Evolutionary conservation across 2,113 vertebrate species (phyloP), one percentile per base, ranked within the genome.

Genomic region (Pedetes capensis): DNA sequence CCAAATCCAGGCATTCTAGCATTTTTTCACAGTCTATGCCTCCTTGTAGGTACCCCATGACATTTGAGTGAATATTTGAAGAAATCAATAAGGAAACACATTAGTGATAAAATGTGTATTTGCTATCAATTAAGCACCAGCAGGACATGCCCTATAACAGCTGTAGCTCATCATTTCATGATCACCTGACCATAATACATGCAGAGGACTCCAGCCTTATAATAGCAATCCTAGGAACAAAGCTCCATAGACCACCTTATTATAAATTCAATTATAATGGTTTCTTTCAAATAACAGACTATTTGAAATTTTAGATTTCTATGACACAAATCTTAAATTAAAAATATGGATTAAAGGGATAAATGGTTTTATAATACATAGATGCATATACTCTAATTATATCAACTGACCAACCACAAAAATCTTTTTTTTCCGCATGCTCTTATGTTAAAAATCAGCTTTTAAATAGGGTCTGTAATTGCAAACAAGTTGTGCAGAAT

Each of bases 401-500:
- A 96, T 79, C 68, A 89, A 79, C 84, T 9, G 75, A 87, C 82
- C 94, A 32, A 81, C 91, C 75, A n/a, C 69, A 91, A 47, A 96
- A 51, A 53, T 39, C 13, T 61, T 78, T 5, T 63, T 55, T 75
- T 32, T 69, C 75, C 84, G n/a, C 29, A 39, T n/a, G 3, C 68
- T 93, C 78, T 92, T 95, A 82, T 93, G 75, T 94, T 78, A 64
- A 76, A 89, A 97, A 96, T 76, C 0, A 0, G 17, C 85, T 94
- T 93, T 87, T 68, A 97, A 97, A 93, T 27, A 76, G 78, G 72
- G 51, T 64, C 49, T 47, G 22, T 79, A 95, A 97, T 23, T 66
- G 82, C 96, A 96, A 97, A 82, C 91, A 96, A 97, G 92, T 87
- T 95, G 78, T 88, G 64, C 96, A 95, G 95, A 95, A 97, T 93